Base-by-base conservation (phyloP, 1,140 invertebrate species). In the Diorhabda elongata region DNA sequence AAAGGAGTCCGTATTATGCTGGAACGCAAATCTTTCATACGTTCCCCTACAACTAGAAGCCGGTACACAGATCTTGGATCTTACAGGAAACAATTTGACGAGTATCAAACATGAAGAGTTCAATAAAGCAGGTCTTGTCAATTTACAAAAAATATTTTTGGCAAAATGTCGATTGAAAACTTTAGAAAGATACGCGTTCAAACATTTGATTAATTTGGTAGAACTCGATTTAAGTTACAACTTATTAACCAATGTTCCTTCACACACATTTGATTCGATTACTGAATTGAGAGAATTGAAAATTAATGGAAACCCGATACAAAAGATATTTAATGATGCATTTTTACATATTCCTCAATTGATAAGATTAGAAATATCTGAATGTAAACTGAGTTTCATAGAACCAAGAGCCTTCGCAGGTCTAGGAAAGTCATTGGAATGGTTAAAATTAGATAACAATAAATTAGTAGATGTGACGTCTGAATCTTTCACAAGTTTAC, bases 141-240 rank as follows among this genome's bases (percentile, higher is more conserved):
- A 94, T 78, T 82, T 94, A 44, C 92, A 94, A 79, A 91, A 91
- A 73, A 85, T 94, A 9, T 92, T 88, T 77, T 76, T 93, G 71
- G 83, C 87, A 9, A 84, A 85, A 44, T 92, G 90, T 75, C 83
- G 83, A 61, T 79, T 92, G 56, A 85, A 85, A 68, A 80, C 80
- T 0, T 83, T 92, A 64, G 87, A 90, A 71, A 83, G 85, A 26
- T 85, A 85, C 74, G 87, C 89, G 2, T 92, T 92, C 77, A 82
- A 87, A 57, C 86, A 87, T 73, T 84, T 92, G 2, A 90, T 86
- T 45, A 92, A 92, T 76, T 81, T 92, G 11, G 88, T 94, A 3
- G 92, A 94, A 77, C 78, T 94, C 57, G 91, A 94, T 78, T 80
- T 94, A 60, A 92, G 91, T 67, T 84, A 88, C 69, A 94, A 94